Conservation (phyloP, 92 coral and sea anemone species). For the Phenganax marumi region DNA sequence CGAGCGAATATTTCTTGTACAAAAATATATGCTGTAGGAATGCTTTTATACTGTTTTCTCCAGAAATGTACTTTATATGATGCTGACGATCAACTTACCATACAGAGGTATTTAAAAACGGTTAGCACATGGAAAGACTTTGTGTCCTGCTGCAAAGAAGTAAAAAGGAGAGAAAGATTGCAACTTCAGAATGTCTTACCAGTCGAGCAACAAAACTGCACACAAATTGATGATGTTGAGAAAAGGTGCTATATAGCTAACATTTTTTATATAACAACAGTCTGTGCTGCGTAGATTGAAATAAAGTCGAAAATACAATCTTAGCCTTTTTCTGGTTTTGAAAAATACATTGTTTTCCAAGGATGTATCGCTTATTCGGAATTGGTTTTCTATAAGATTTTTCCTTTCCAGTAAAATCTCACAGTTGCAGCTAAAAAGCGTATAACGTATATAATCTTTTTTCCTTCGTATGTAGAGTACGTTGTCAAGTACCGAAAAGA, state of each 20-base stretch:
- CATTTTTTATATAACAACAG: background rate
- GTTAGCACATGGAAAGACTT: background rate
- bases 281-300: background rate
- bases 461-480: background rate
- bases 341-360: background rate
- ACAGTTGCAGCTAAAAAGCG: too few species aligned
- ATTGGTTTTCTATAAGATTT: too few species aligned
- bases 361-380: too few species aligned
- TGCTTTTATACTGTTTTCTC: background rate
- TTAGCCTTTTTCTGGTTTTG: background rate
- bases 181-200: background rate
- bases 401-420: too few species aligned
- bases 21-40: background rate
- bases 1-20: too few species aligned
- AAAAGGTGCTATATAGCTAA: background rate
- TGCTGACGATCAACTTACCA: background rate
- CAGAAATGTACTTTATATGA: background rate
- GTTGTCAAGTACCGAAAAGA: background rate
- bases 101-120: background rate
- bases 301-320: background rate
- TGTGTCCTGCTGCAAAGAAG: background rate
- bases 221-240: background rate
- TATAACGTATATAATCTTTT: too few species aligned
- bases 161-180: background rate
- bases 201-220: background rate